phyloP scores from a whole-genome alignment of 2,888 invertebrate species.

The Spatulosminthurus flaviceps region DNA sequence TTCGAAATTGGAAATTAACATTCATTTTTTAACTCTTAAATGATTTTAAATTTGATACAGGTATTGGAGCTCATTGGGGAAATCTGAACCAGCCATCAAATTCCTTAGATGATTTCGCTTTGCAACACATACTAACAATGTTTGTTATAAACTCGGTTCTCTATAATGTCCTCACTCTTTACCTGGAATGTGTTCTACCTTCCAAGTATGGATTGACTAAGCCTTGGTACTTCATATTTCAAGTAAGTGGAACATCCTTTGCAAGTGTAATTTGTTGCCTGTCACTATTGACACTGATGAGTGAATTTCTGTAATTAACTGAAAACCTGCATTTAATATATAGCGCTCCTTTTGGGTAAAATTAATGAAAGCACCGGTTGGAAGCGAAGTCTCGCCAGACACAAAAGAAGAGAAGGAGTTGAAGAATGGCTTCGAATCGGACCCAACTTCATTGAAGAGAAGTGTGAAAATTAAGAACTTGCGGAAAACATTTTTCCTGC shows the following conservation, averaged over 20 bases:
- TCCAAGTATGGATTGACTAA: conserved; percentile 76
- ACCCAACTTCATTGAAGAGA: conserved; percentile 65
- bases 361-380: no score
- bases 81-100: conserved; percentile 65
- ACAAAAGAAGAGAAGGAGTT: neutral
- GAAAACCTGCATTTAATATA: no score
- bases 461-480: conserved; percentile 66
- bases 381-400: neutral
- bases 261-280: neutral
- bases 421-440: conserved; percentile 65
- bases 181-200: conserved; percentile 73
- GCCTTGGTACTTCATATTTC: conserved; percentile 73
- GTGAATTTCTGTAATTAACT: no score
- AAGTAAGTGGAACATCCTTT: conserved; percentile 67
- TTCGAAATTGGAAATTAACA: no score
- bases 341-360: no score
- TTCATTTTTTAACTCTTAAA: no score
- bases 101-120: conserved; percentile 64
- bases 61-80: conserved; percentile 65
- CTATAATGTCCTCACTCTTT: conserved; percentile 71
- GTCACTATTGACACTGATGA: neutral
- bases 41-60: no score
- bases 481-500: conserved; percentile 61
- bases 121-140: conserved; percentile 66
- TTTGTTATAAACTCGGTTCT: conserved; percentile 66